Evolutionary conservation across 2,888 invertebrate genomes (phyloP).

Genomic region (Podotricha telesiphe): DNA sequence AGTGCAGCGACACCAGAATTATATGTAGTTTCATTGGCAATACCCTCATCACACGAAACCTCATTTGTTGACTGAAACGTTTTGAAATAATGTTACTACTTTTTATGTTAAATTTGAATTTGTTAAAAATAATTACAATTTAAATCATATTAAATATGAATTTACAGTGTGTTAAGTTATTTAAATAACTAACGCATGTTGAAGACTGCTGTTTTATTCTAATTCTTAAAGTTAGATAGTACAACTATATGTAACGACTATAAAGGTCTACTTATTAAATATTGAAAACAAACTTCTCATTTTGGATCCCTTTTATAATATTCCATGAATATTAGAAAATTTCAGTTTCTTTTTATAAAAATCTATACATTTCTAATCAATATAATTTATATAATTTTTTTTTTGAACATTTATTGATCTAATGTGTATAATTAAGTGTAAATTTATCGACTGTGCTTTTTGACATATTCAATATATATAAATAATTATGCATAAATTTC

Average conservation of each 20-base stretch:
- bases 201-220: not conserved
- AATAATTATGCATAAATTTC: too few relatives aligned
- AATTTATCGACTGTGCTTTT: too few relatives aligned
- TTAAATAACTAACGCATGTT: too few relatives aligned
- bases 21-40: slow-evolving; percentile 61
- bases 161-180: too few relatives aligned
- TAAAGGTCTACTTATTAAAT: not conserved
- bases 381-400: too few relatives aligned
- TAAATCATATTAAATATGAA: not conserved
- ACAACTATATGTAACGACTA: not conserved
- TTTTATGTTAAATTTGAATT: not conserved
- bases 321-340: not conserved
- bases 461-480: too few relatives aligned
- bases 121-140: not conserved
- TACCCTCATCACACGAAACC: slow-evolving; percentile 53
- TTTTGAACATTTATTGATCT: too few relatives aligned
- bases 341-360: too few relatives aligned
- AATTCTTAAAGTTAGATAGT: not conserved
- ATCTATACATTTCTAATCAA: too few relatives aligned
- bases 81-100: not conserved
- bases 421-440: too few relatives aligned
- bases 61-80: slow-evolving; percentile 29
- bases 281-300: not conserved
- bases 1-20: slow-evolving; percentile 50
- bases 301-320: slow-evolving; percentile 1